Evolutionary conservation across 2,888 invertebrate genomes (phyloP), one percentile per base, ranked within the genome.

Genomic region (Melinopterus prodromus): DNA sequence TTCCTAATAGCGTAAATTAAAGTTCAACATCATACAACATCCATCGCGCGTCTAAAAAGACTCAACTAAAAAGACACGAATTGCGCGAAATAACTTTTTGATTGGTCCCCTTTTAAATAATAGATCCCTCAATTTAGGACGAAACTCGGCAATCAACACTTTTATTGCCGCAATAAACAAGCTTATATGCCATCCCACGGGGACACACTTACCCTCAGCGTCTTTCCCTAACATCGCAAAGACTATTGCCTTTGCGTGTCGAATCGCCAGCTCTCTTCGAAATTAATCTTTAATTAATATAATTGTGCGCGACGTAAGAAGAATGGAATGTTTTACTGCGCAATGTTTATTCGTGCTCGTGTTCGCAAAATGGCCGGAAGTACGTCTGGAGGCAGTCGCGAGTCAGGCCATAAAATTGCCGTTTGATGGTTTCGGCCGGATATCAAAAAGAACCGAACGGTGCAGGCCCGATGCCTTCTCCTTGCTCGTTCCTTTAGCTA

Each of bases 91-190:
- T 53, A 53, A 53, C 53, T 53, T 53, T 53, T 53, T 53, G 53
- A 53, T 53, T 53, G 53, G 53, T 53, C 53, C 53, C 26, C 53
- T 53, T 53, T 53, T 53, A 53, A 53, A 53, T 53, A 53, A 53
- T 53, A 9, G 53, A 53, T 53, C 53, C 53, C 9, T 53, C 53
- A 53, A 53, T 53, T 53, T 53, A 53, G 5, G 7, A 4, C 53
- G 53, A 53, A 53, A 53, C 53, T 53, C 53, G 53, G 53, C 53
- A 53, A 53, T 53, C 53, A 53, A 53, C 53, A 53, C 53, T 53
- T 53, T 53, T 53, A 53, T 53, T 53, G 53, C 53, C 53, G 5
- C 53, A 53, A 53, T 53, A 53, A 53, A 53, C 53, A 53, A 53
- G 53, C 53, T 53, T 53, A 7, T 53, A 53, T 53, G 53, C 53